Conservation (phyloP, 1,140 invertebrate genomes). For the Agraylea sexmaculata region DNA sequence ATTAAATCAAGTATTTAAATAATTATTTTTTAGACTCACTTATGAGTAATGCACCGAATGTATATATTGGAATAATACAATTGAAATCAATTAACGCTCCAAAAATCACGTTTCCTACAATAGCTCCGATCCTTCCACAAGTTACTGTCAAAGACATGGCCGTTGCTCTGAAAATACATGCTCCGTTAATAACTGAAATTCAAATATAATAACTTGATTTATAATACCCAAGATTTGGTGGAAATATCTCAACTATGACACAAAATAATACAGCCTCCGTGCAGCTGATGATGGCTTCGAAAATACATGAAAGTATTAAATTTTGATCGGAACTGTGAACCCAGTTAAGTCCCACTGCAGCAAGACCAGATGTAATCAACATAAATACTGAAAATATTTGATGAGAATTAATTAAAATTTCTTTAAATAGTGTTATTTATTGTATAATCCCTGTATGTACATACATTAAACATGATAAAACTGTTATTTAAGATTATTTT, state of each 20-base stretch:
- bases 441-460: too few relatives aligned
- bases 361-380: constrained; percentile 42
- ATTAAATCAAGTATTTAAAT: neutral
- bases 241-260: constrained; percentile 45
- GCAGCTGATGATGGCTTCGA: constrained; percentile 45
- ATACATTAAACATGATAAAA: too few relatives aligned
- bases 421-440: too few relatives aligned
- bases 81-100: constrained; percentile 42
- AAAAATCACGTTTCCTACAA: constrained; percentile 44
- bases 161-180: constrained; percentile 32
- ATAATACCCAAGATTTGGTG: constrained; percentile 27
- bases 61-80: constrained; percentile 42
- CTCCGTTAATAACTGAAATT: neutral
- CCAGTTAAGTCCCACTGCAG: constrained; percentile 43
- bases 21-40: constrained; percentile 26
- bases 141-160: constrained; percentile 44
- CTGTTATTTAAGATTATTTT: too few relatives aligned
- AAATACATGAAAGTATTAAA: constrained; percentile 41
- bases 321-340: constrained; percentile 40
- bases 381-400: constrained; percentile 32
- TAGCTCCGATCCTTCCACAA: constrained; percentile 42
- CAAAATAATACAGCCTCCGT: constrained; percentile 46
- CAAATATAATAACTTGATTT: neutral
- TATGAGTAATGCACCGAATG: constrained; percentile 41
- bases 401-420: constrained; percentile 3